Evolutionary conservation across 2,113 vertebrate species (phyloP), one percentile per base, ranked within the genome.

Genomic region (Eidolon helvum): DNA sequence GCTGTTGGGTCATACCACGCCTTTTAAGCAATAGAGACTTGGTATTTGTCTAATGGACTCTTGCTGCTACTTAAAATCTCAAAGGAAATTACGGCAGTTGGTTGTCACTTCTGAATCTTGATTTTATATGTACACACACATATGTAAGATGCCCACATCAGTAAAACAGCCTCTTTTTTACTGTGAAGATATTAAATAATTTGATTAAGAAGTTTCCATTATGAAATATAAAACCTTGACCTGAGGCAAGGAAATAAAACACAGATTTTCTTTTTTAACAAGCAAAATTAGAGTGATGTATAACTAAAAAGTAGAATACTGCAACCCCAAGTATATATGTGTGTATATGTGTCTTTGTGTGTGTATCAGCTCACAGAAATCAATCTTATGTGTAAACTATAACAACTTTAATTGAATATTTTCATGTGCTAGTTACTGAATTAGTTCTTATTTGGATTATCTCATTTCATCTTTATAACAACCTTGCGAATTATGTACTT

Each of bases 221-320:
- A 57, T 90, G 86, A 83, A 93, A 86, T 85, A 86, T 68, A 57
- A 97, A 95, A 82, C 33, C 40, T 68, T 92, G 28, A 79, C 21
- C 12, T 83, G n/a, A 61, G 33, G 14, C 79, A 94, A 94, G 16
- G 10, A 95, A 87, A 50, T 79, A 87, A 77, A 96, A 93, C 65
- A 87, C 16, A 84, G 53, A 90, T 82, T 83, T 86, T 91, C 26
- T 45, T 63, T 96, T 78, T 63, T 72, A 89, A 89, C 74, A 78
- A 72, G 30, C 24, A 95, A 90, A 95, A 75, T n/a, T 78, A 66
- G 7, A n/a, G 38, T 21, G 72, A 24, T 38, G 3, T 66, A 89
- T 59, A 87, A 91, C 74, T 83, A 77, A 72, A 95, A 95, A 71
- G 4, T 71, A 80, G 24, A 94, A 53, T 66, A 85, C 4, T 77